A percentile compares a stretch with the other conserved stretches of the same genome.
phyloP scores from a whole-genome alignment of 2,797 vertebrate genomes.

The Sebastes itinus region DNA sequence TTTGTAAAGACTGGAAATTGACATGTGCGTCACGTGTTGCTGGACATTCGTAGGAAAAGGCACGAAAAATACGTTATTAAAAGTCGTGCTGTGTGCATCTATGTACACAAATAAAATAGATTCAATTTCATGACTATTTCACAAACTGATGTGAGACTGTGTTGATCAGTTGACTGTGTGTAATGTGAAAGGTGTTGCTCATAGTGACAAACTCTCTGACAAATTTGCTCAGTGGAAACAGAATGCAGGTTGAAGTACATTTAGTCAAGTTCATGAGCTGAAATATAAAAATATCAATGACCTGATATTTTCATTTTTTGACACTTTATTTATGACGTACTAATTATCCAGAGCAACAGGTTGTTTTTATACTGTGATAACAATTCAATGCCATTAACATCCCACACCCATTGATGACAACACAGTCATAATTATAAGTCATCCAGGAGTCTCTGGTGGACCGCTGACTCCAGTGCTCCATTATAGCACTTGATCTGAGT shows the following conservation, averaged over 20 bases:
- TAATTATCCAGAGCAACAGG: background rate
- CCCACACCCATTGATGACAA: background rate
- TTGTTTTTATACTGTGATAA: background rate
- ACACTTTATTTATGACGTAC: background rate
- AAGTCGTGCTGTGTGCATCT: no score
- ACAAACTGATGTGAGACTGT: no score
- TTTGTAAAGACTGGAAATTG: no score
- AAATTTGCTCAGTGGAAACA: background rate
- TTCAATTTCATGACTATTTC: no score
- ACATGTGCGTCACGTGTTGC: no score
- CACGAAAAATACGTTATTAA: no score
- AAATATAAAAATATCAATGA: background rate
- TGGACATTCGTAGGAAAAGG: no score
- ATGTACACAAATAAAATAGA: no score
- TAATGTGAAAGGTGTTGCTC: background rate
- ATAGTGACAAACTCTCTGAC: background rate
- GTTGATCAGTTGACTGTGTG: background rate
- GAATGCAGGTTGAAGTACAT: background rate
- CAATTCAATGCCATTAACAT: background rate
- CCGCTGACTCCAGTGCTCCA: background rate
- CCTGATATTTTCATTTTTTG: background rate
- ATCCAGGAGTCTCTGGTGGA: background rate
- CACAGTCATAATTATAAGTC: background rate
- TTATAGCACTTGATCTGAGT: background rate
- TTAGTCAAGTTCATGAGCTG: no score